Conservation (phyloP, 1,140 invertebrate genomes). For the Procambarus clarkii region DNA sequence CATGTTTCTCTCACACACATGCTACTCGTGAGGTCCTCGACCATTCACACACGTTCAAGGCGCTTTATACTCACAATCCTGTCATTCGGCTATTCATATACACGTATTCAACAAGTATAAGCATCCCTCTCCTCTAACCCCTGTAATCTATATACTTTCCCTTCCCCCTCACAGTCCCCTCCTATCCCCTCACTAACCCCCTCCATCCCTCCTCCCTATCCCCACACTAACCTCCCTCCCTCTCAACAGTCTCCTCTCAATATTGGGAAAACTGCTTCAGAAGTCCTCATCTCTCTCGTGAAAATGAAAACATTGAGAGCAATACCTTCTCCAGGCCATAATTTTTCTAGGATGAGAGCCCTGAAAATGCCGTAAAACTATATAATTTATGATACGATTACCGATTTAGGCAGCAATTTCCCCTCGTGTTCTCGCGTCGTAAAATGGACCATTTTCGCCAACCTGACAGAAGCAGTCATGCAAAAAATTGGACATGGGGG, state of each 20-base stretch:
- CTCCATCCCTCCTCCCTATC: neutral
- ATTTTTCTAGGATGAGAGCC: neutral
- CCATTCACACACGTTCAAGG: too few species aligned
- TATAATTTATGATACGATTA: constrained; percentile 16
- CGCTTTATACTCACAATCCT: too few species aligned
- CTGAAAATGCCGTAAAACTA: neutral
- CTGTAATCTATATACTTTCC: neutral
- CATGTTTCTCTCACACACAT: too few species aligned
- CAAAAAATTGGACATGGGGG: constrained; percentile 2
- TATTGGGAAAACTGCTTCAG: neutral
- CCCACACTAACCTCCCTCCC: neutral
- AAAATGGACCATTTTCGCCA: constrained; percentile 7
- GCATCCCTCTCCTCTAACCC: neutral
- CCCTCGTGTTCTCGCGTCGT: neutral
- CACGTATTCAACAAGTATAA: too few species aligned
- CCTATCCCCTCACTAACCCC: neutral
- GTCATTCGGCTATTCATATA: too few species aligned
- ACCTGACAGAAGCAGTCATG: constrained; percentile 7
- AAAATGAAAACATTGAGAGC: neutral
- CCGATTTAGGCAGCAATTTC: neutral
- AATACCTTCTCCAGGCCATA: neutral
- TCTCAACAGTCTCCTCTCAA: neutral
- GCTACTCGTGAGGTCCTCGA: too few species aligned
- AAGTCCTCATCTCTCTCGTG: neutral
- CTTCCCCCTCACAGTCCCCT: neutral